These are phyloP conservation scores for Luehdorfia chinensis DNA, from an alignment of 1,140 invertebrate species.

Conservation along the genomic window DNA sequence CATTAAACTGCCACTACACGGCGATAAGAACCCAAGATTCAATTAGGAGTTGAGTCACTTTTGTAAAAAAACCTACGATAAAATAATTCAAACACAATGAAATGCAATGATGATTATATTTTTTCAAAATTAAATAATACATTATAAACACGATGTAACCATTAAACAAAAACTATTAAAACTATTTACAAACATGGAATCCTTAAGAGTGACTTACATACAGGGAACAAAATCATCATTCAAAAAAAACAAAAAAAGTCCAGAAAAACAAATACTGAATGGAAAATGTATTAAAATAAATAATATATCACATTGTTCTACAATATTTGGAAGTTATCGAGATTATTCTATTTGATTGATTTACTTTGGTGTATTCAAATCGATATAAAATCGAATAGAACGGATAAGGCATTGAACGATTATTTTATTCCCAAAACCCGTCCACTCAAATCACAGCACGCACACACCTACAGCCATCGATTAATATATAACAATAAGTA, in stretches of 20 bases:
- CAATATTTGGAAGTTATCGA: too few species aligned
- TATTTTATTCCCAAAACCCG: background rate
- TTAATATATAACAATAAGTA: slow-evolving; percentile 15
- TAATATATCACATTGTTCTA: too few species aligned
- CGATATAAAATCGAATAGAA: too few species aligned
- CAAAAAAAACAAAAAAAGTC: too few species aligned
- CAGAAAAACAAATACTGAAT: too few species aligned
- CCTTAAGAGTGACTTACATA: slow-evolving; percentile 10
- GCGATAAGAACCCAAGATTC: too few species aligned
- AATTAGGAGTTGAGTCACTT: too few species aligned
- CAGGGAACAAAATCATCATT: slow-evolving; percentile 9
- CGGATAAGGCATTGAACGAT: background rate
- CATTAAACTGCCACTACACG: too few species aligned
- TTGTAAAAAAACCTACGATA: too few species aligned
- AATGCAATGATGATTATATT: slow-evolving; percentile 73
- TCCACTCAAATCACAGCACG: slow-evolving; percentile 10
- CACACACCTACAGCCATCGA: slow-evolving; percentile 1
- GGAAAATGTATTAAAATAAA: too few species aligned
- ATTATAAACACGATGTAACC: slow-evolving; percentile 53
- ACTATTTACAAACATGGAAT: slow-evolving; percentile 50
- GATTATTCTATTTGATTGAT: too few species aligned
- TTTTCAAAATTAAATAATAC: slow-evolving; percentile 66
- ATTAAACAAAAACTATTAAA: slow-evolving; percentile 39
- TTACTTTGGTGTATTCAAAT: too few species aligned
- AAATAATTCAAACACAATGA: slow-evolving; percentile 48